Percentiles rank a stretch among this genome's conserved stretches.
These are phyloP conservation scores for Chlamydotis undulata DNA, from an alignment of 2,113 vertebrate genomes.

Conservation along the genomic window DNA sequence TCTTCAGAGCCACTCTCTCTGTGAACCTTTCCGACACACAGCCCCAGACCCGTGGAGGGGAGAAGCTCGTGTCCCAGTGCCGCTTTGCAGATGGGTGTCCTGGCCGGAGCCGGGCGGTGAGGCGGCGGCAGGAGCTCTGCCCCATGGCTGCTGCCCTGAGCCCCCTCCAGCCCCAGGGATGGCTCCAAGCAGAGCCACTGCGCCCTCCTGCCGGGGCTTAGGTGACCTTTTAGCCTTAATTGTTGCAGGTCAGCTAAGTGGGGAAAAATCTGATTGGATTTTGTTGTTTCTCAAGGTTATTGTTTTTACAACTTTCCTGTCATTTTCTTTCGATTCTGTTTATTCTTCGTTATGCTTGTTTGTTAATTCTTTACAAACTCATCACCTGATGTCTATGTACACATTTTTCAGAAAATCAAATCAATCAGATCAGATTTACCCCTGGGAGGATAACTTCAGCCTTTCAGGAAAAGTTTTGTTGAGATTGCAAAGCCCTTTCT, in stretches of 20 bases:
- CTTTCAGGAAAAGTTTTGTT: background rate
- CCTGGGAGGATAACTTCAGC: background rate
- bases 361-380: background rate
- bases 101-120: rapidly evolving
- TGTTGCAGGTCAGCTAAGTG: background rate
- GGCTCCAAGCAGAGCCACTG: background rate
- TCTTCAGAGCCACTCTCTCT: background rate
- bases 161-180: background rate
- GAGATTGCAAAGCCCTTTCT: background rate
- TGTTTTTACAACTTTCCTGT: background rate
- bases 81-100: background rate
- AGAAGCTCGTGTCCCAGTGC: background rate
- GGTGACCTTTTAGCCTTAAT: background rate
- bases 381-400: background rate
- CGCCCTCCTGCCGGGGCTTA: rapidly evolving
- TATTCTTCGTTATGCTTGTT: background rate
- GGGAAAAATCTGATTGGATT: background rate
- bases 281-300: background rate
- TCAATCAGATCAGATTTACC: background rate
- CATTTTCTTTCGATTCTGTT: background rate
- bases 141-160: background rate
- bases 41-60: background rate
- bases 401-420: background rate
- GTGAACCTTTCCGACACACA: background rate
- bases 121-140: background rate